Evolutionary conservation across 2,888 invertebrate species (phyloP), one percentile per base, ranked within the genome.

Genomic region (Chelonus formosanus): DNA sequence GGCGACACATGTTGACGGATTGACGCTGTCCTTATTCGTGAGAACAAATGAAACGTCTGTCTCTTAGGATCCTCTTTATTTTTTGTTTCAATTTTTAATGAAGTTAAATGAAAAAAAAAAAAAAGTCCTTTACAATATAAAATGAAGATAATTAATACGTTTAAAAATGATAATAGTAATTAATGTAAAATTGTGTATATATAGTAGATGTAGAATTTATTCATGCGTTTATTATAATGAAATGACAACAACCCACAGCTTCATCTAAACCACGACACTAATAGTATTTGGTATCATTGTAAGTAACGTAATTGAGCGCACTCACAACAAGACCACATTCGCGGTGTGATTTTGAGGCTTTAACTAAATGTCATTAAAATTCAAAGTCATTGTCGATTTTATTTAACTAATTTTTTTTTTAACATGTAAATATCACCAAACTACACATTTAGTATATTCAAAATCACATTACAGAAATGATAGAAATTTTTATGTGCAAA

Each of bases 241-340:
- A 48, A 59, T 40, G 50, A 50, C 40, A 59, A 59, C 40, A 48
- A 44, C 43, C 43, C 59, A 50, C 52, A 56, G 48, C 54, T 58
- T 47, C 48, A 47, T 48, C 47, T 35, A 48, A 58, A 58, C 47
- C 58, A 47, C 67, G 70, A 70, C 71, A 73, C 76, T 79, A 79
- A 81, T 80, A 78, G 76, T 77, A 76, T 80, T 79, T 80, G 78
- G 76, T 77, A 76, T 80, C 80, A 81, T 77, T 76, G 75, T 75
- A 78, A 78, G 76, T 79, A 80, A 80, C 77, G 77, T 79, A 78
- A 81, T 80, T 77, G 79, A 76, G 74, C 72, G 73, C 59, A 72
- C 61, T 68, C 69, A 65, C 73, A 71, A 68, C 68, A 65, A 69
- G 71, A 69, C 72, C 70, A 62, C 72, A 67, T 66, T 32, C 44